Percentiles rank a stretch among this genome's conserved stretches.
Conservation (phyloP, 2,113 vertebrate species). For the Lepisosteus oculatus region DNA sequence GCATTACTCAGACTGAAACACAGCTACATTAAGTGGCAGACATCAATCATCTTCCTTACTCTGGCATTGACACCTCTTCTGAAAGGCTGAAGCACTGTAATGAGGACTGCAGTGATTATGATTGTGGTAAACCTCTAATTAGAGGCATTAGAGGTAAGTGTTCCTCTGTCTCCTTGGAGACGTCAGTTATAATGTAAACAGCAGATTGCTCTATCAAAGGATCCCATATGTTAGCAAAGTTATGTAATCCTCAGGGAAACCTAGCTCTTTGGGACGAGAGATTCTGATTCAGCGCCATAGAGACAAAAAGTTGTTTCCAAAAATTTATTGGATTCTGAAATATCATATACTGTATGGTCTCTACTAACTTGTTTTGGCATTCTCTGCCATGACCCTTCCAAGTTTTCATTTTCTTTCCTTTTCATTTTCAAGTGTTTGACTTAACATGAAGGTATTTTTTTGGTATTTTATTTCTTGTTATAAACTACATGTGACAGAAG, state of each 20-base stretch:
- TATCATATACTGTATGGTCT: no score
- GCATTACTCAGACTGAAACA: background rate
- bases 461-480: no score
- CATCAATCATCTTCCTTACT: background rate
- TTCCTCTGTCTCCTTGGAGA: conserved; percentile 4
- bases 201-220: conserved; percentile 9
- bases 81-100: background rate
- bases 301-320: no score
- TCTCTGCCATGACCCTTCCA: no score
- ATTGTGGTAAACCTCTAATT: background rate
- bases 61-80: background rate
- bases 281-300: no score
- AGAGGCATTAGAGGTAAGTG: conserved; percentile 4
- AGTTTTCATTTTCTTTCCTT: no score
- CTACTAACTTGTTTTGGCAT: no score
- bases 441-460: no score
- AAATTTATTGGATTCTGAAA: no score
- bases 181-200: conserved; percentile 1
- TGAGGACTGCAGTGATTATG: background rate
- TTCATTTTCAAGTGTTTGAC: background rate
- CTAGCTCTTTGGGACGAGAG: background rate
- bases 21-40: background rate
- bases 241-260: conserved; percentile 4
- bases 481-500: no score
- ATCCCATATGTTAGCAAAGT: conserved; percentile 6